Conservation (phyloP, 2,113 vertebrate species). For the Myocastor coypus region DNA sequence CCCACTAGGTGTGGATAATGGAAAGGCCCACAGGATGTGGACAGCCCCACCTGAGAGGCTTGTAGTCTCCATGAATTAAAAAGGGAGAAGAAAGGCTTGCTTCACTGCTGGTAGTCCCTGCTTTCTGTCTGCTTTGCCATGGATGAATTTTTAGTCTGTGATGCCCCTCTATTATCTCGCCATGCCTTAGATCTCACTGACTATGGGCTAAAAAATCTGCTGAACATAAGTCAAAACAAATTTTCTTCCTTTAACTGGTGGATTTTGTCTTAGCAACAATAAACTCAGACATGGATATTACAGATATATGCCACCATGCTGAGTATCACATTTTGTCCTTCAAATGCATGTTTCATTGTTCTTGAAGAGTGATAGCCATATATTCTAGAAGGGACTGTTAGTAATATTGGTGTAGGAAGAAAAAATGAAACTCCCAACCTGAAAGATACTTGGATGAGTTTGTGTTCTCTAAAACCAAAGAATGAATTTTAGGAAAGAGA, state of each 20-base stretch:
- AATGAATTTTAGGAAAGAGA: too few species aligned
- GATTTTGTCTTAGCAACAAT: neutral
- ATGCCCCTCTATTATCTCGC: neutral
- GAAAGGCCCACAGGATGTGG: neutral
- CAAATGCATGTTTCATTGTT: neutral
- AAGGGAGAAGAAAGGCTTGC: neutral
- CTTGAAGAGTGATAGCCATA: neutral
- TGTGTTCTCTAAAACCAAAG: too few species aligned
- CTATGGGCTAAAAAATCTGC: neutral
- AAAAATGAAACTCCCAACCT: too few species aligned
- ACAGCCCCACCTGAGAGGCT: neutral
- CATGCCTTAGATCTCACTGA: neutral
- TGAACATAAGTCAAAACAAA: neutral
- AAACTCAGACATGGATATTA: neutral
- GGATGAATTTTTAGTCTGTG: neutral
- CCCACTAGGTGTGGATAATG: neutral
- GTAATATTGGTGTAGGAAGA: too few species aligned
- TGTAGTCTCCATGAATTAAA: neutral
- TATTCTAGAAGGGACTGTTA: neutral
- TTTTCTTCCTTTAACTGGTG: neutral
- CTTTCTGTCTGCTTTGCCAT: neutral
- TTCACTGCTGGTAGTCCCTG: neutral
- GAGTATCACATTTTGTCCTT: neutral
- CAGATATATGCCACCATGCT: neutral
- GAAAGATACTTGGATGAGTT: too few species aligned